Percentiles rank a stretch among this genome's conserved stretches.
These are phyloP conservation scores for Drosophila trapezifrons DNA, from an alignment of 1,140 invertebrate genomes.

Conservation along the genomic window DNA sequence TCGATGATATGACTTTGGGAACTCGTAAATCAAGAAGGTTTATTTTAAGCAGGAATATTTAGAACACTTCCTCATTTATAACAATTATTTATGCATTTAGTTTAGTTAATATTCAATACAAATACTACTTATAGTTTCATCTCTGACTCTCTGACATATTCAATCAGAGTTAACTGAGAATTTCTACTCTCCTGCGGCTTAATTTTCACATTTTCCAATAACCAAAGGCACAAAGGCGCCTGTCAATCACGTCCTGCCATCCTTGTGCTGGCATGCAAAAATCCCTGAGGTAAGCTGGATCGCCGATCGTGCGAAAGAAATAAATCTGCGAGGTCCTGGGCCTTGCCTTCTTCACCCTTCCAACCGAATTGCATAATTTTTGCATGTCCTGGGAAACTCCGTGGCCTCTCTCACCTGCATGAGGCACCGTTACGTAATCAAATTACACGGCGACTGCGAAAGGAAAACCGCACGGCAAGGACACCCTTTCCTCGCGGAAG, in stretches of 20 bases:
- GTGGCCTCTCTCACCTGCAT: slow-evolving; percentile 54
- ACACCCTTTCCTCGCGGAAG: slow-evolving; percentile 9
- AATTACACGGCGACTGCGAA: slow-evolving; percentile 64
- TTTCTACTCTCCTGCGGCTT: slow-evolving; percentile 5
- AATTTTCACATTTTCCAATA: slow-evolving; percentile 13
- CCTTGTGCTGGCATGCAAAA: slow-evolving; percentile 34
- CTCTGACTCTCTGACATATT: too few relatives aligned
- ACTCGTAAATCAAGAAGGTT: too few relatives aligned
- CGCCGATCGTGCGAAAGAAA: slow-evolving; percentile 44
- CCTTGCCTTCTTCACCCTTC: too few relatives aligned
- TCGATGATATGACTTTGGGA: too few relatives aligned
- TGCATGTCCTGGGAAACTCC: slow-evolving; percentile 57
- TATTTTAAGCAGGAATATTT: too few relatives aligned
- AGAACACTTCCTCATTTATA: too few relatives aligned
- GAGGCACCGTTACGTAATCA: slow-evolving; percentile 61
- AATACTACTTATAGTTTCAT: too few relatives aligned
- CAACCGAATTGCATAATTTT: slow-evolving; percentile 37
- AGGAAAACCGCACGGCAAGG: slow-evolving; percentile 20
- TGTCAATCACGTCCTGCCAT: slow-evolving; percentile 28
- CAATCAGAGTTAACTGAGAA: too few relatives aligned
- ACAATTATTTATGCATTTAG: too few relatives aligned
- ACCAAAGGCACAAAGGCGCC: slow-evolving; percentile 5
- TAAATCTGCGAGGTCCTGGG: slow-evolving; percentile 13
- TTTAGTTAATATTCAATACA: too few relatives aligned
- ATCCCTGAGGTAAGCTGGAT: slow-evolving; percentile 10